Evolutionary conservation across 1,140 invertebrate species (phyloP), one percentile per base, ranked within the genome.

Genomic region (Bombus ignitus): DNA sequence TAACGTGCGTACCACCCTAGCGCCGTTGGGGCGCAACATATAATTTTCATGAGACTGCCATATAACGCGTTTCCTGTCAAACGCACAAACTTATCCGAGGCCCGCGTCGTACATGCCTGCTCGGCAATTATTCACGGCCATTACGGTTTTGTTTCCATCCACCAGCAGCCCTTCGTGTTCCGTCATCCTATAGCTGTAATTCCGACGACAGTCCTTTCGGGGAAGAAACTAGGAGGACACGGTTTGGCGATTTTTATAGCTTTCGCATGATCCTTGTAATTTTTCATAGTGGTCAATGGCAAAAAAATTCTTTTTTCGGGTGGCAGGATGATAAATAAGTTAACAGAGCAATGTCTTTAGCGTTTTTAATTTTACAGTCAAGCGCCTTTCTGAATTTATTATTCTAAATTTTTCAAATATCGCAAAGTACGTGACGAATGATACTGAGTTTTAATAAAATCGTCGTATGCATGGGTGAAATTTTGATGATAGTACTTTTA

Each of bases 21-120:
- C 42, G 28, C 59, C 22, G 8, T 35, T 68, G 42, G 83, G 83
- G 75, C 53, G 76, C 57, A 85, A 62, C 83, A 39, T 85, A 80
- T 85, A 85, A 85, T 85, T 80, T 85, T 62, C 83, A 80, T 12
- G 74, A 72, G 70, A 53, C 66, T 44, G 82, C 75, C 59, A 79
- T 77, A 37, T 68, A 70, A 72, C 83, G 76, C 42, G 76, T 80
- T 79, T 65, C 76, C 83, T 32, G 83, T 85, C 76, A 72, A 84
- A 84, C 83, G 83, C 76, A 79, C 53, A 37, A 62, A 73, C 53
- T 85, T 85, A 85, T 80, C 83, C 32, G 28, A 15, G n/a, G 37
- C 9, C 10, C 25, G 28, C 32, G 47, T 53, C 35, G 62, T 83
- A 62, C 47, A 22, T 44, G n/a, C 10, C 22, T 22, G 15, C 59